Percentiles rank a stretch among this genome's conserved stretches.
Evolutionary conservation across 2,113 vertebrate species (phyloP).

Genomic region (Lichenostomus cassidix): DNA sequence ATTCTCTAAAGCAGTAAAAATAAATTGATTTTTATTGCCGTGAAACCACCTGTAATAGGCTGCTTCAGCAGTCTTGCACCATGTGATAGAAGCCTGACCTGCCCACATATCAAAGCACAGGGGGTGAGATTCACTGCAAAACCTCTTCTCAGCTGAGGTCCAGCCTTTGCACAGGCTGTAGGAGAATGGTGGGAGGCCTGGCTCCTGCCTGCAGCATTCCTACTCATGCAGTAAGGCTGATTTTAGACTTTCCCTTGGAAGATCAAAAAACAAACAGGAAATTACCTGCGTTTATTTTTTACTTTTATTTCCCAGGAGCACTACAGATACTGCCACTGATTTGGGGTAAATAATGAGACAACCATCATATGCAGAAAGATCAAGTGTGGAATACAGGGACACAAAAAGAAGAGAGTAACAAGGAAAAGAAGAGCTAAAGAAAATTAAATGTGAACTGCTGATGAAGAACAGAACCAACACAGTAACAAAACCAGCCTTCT

Average conservation of each 20-base stretch:
- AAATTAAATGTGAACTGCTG: not conserved
- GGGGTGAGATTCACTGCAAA: not conserved
- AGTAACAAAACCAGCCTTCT: not conserved
- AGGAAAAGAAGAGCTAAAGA: not conserved
- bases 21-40: not conserved
- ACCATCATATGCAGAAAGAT: accelerated
- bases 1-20: not conserved
- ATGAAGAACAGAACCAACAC: not conserved
- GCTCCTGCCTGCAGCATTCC: not conserved
- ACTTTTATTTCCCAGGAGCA: not conserved
- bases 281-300: not conserved
- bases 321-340: not conserved
- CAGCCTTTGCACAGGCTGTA: not conserved
- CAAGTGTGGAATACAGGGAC: not conserved
- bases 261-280: not conserved
- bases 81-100: not conserved
- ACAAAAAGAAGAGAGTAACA: not conserved
- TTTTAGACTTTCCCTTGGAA: not conserved
- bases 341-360: not conserved
- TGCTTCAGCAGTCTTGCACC: not conserved
- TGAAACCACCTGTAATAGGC: not conserved
- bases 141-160: not conserved
- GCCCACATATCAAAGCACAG: not conserved
- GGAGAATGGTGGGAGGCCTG: not conserved
- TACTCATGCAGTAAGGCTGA: not conserved